Conservation (phyloP, 2,888 invertebrate genomes). For the Altica lythri region DNA sequence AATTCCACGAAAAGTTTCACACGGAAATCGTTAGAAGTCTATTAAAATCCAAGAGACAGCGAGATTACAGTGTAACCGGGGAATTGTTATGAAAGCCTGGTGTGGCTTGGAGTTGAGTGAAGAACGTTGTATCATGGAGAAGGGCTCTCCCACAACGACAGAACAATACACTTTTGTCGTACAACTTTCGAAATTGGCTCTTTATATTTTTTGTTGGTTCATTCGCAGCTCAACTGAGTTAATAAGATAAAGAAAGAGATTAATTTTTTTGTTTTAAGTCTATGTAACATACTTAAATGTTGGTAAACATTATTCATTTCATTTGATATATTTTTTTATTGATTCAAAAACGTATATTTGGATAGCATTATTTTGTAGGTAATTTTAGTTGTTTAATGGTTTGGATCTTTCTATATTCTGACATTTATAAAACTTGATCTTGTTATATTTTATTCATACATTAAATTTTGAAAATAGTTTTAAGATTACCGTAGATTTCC, state of each 20-base stretch:
- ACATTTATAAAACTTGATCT: too few relatives aligned
- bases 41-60: slow-evolving; percentile 44
- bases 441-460: too few relatives aligned
- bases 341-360: too few relatives aligned
- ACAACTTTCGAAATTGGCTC: slow-evolving; percentile 45
- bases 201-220: slow-evolving; percentile 39
- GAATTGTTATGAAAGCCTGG: slow-evolving; percentile 42
- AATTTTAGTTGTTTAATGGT: too few relatives aligned
- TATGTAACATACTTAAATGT: too few relatives aligned
- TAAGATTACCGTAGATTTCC: too few relatives aligned
- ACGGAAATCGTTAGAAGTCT: slow-evolving; percentile 37
- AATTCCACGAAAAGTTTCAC: slow-evolving; percentile 1
- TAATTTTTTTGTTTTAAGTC: too few relatives aligned
- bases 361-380: too few relatives aligned
- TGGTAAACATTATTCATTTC: too few relatives aligned
- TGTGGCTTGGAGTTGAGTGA: slow-evolving; percentile 49
- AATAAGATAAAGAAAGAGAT: slow-evolving; percentile 40
- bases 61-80: slow-evolving; percentile 40
- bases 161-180: slow-evolving; percentile 56
- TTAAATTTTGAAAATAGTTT: too few relatives aligned
- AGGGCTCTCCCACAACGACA: slow-evolving; percentile 49
- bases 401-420: too few relatives aligned
- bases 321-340: too few relatives aligned
- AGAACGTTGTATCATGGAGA: slow-evolving; percentile 49
- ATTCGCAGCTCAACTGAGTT: slow-evolving; percentile 23